These are phyloP conservation scores for Aradophagus sp. DNA, from an alignment of 1,140 invertebrate species.

Conservation along the genomic window DNA sequence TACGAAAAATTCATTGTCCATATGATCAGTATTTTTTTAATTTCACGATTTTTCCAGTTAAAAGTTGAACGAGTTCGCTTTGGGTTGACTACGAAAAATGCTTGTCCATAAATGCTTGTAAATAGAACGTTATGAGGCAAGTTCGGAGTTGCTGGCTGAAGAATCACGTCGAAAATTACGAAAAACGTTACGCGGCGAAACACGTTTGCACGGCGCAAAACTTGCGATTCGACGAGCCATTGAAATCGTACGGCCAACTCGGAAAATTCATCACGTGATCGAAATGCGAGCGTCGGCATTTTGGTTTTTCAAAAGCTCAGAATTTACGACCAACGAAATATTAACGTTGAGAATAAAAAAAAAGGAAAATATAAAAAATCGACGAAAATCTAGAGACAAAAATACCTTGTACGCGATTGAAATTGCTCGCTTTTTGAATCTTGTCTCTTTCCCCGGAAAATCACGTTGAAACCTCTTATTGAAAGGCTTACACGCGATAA, in stretches of 20 bases:
- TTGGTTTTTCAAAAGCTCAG: no score
- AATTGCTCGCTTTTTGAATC: no score
- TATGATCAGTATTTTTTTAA: not conserved
- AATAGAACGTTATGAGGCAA: conserved; percentile 8
- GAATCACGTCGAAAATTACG: conserved; percentile 12
- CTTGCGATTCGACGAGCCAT: conserved; percentile 15
- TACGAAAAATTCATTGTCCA: not conserved
- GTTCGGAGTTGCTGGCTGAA: not conserved
- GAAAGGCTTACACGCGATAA: no score
- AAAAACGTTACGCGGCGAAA: conserved; percentile 14
- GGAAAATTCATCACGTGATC: conserved; percentile 25
- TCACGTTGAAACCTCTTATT: no score
- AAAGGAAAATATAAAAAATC: no score
- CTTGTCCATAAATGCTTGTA: no score
- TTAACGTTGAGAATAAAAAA: no score
- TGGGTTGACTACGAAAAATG: not conserved
- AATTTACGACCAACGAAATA: no score
- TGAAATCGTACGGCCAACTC: conserved; percentile 16
- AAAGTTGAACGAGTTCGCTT: not conserved
- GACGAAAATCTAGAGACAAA: no score
- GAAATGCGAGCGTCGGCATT: conserved; percentile 15
- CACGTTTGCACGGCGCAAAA: conserved; percentile 16
- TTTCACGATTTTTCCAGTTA: not conserved
- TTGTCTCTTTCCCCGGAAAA: no score
- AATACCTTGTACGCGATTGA: no score